phyloP scores from a whole-genome alignment of 2,888 invertebrate genomes.

The Pachymerium ferrugineum region DNA sequence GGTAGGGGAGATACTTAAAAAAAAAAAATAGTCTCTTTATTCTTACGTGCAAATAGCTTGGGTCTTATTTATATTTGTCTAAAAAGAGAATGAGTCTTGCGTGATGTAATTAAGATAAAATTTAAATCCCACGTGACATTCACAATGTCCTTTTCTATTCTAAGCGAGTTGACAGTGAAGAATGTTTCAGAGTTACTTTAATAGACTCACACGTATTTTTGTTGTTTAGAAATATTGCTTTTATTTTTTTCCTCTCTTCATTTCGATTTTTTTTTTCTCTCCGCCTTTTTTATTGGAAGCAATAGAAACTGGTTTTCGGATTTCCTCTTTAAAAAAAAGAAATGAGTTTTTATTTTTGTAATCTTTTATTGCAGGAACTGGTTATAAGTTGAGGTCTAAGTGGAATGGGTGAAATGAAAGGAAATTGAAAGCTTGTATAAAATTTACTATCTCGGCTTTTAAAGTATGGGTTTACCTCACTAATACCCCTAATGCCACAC shows the following conservation, averaged over 20 bases:
- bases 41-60: neutral
- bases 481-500: neutral
- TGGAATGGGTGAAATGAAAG: neutral
- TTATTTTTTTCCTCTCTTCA: neutral
- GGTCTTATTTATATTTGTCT: neutral
- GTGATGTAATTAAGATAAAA: slow-evolving; percentile 11
- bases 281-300: neutral
- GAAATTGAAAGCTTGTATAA: neutral
- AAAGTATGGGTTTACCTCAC: neutral
- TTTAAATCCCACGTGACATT: neutral
- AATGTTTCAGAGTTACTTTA: neutral
- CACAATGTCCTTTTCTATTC: neutral
- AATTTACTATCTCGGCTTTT: neutral
- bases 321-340: neutral
- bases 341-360: neutral
- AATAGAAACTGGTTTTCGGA: neutral
- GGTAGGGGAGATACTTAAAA: too few species aligned
- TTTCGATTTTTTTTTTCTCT: too few species aligned
- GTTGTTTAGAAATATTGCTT: neutral
- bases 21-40: neutral
- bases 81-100: neutral
- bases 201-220: neutral
- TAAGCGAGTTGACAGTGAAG: slow-evolving; percentile 17
- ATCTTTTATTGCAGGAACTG: neutral
- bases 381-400: neutral